Percentiles rank a stretch among this genome's conserved stretches.
These are phyloP conservation scores for Drosophila picticornis DNA, from an alignment of 2,888 invertebrate genomes.

Conservation along the genomic window DNA sequence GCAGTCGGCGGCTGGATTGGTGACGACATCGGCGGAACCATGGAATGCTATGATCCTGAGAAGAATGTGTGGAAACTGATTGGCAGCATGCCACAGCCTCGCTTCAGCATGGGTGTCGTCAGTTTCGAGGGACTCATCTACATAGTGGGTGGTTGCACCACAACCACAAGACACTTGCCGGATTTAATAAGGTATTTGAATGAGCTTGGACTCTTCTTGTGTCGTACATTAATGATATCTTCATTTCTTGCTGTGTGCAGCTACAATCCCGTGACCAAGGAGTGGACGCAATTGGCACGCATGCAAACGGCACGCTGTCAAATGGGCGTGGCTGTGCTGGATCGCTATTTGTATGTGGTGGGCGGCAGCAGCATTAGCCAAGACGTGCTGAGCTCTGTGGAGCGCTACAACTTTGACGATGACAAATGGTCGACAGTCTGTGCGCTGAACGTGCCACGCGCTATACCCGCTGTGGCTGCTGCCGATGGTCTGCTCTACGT, in stretches of 20 bases:
- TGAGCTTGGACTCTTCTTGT: background rate
- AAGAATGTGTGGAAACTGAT: slow-evolving; percentile 91
- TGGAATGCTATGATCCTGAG: slow-evolving; percentile 94
- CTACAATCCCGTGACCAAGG: slow-evolving; percentile 92
- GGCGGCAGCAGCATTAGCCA: slow-evolving; percentile 94
- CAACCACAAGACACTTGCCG: slow-evolving; percentile 91
- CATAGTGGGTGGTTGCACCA: slow-evolving; percentile 95
- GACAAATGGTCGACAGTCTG: slow-evolving; percentile 91
- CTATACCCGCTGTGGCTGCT: slow-evolving; percentile 94
- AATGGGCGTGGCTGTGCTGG: slow-evolving; percentile 95
- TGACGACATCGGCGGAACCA: slow-evolving; percentile 94
- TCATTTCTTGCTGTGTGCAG: slow-evolving; percentile 81
- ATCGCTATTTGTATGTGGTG: slow-evolving; percentile 93
- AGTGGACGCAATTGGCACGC: slow-evolving; percentile 91
- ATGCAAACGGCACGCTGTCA: slow-evolving; percentile 94
- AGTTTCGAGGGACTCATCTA: slow-evolving; percentile 89
- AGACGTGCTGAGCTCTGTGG: slow-evolving; percentile 92
- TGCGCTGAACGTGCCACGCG: slow-evolving; percentile 90
- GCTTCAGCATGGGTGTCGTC: slow-evolving; percentile 96
- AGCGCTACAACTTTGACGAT: slow-evolving; percentile 87
- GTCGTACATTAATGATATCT: background rate
- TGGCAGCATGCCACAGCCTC: slow-evolving; percentile 92
- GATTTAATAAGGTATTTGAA: slow-evolving; percentile 87
- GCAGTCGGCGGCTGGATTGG: slow-evolving; percentile 98
- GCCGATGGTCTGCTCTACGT: slow-evolving; percentile 93